Conservation (phyloP, 2,888 invertebrate genomes). For the Tenthredo notha region DNA sequence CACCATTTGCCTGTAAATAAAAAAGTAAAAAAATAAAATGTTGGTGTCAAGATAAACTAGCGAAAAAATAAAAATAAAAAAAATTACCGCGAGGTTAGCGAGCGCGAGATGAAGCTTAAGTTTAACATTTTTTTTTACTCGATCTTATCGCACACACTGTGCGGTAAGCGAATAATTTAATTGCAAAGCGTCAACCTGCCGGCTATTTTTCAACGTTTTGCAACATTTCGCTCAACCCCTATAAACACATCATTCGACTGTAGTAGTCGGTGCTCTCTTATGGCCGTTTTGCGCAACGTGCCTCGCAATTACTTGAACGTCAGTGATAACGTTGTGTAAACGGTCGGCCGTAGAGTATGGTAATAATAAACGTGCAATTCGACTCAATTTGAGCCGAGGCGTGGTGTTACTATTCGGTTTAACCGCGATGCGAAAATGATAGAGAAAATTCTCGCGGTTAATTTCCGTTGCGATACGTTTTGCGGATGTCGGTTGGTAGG, state of each 20-base stretch:
- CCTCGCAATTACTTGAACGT: conserved; percentile 35
- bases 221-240: conserved; percentile 30
- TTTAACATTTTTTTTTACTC: neutral
- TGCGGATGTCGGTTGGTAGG: conserved; percentile 59
- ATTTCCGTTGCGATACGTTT: conserved; percentile 44
- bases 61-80: neutral
- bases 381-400: conserved; percentile 9
- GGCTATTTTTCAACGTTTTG: neutral
- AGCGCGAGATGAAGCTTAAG: neutral
- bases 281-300: conserved; percentile 40
- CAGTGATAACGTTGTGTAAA: conserved; percentile 38
- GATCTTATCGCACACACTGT: conserved; percentile 29
- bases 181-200: neutral
- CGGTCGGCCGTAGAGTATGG: neutral
- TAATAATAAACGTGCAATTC: conserved; percentile 30
- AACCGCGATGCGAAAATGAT: neutral
- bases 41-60: neutral
- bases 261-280: conserved; percentile 14
- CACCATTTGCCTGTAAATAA: conserved; percentile 93
- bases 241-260: neutral
- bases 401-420: neutral
- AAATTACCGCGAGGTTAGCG: neutral
- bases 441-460: neutral
- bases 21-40: conserved; percentile 50
- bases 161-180: conserved; percentile 11